Conservation (phyloP, 2,797 vertebrate species). For the Rhyacichthys aspro region DNA sequence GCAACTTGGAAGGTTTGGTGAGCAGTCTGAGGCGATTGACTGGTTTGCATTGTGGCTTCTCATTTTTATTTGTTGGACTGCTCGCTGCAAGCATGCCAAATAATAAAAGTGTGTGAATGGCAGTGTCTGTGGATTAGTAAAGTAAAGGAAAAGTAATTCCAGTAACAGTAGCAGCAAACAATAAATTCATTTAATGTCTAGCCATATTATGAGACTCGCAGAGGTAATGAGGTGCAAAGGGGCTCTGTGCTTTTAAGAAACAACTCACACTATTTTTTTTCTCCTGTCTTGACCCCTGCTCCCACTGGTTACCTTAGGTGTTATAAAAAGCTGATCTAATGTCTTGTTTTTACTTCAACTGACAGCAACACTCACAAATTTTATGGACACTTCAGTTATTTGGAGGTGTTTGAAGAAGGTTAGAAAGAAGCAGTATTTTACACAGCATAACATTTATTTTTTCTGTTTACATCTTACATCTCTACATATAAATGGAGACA, state of each 20-base stretch:
- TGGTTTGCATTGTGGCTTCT: slow-evolving; percentile 46
- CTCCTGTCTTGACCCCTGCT: slow-evolving; percentile 31
- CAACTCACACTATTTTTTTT: slow-evolving; percentile 46
- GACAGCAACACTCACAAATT: too few species aligned
- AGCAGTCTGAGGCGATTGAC: slow-evolving; percentile 49
- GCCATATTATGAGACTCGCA: slow-evolving; percentile 4
- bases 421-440: too few species aligned
- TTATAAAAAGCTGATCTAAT: too few species aligned
- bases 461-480: too few species aligned
- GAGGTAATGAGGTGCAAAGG: too few species aligned
- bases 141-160: too few species aligned
- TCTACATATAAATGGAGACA: too few species aligned
- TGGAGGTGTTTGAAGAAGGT: too few species aligned
- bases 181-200: slow-evolving; percentile 24
- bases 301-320: slow-evolving; percentile 39
- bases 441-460: too few species aligned
- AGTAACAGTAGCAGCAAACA: slow-evolving; percentile 24
- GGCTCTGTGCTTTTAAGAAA: slow-evolving; percentile 42
- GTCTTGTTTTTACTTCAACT: slow-evolving; percentile 1
- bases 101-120: slow-evolving; percentile 27
- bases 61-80: slow-evolving; percentile 46
- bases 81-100: slow-evolving; percentile 48
- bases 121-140: slow-evolving; percentile 5
- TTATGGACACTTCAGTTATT: too few species aligned
- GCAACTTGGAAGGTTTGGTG: slow-evolving; percentile 55